Conservation (phyloP, 2,888 invertebrate genomes). For the Drosophila nr. medialis region DNA sequence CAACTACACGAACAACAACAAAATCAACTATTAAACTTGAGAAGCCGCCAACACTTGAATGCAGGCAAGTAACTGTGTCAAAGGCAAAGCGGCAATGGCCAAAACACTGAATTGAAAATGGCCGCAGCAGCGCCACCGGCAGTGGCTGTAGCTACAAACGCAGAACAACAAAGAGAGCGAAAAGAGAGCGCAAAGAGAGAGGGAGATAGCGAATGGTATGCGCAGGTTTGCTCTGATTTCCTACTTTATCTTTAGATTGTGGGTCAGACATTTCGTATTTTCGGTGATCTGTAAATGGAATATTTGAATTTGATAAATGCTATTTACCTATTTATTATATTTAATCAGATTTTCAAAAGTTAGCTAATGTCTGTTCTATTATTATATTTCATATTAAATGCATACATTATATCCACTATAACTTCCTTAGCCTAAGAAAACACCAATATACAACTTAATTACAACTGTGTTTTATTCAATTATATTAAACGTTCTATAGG, state of each 20-base stretch:
- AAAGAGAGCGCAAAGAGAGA: background rate
- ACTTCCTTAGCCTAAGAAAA: background rate
- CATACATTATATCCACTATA: background rate
- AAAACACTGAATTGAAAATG: constrained; percentile 67
- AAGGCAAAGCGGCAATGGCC: constrained; percentile 64
- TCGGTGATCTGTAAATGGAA: constrained; percentile 9
- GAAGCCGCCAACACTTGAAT: constrained; percentile 42
- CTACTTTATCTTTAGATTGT: background rate
- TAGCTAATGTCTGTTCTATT: background rate
- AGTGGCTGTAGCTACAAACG: background rate
- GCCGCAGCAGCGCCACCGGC: constrained; percentile 19
- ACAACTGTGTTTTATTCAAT: background rate
- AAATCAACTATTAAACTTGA: constrained; percentile 32
- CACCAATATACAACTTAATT: background rate
- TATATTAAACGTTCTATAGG: background rate
- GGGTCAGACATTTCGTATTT: background rate
- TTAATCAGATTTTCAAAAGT: background rate
- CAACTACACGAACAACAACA: constrained; percentile 15
- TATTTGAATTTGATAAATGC: background rate
- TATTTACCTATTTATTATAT: background rate
- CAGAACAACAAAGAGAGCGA: constrained; percentile 28
- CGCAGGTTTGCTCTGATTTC: constrained; percentile 26
- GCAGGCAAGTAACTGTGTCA: constrained; percentile 66
- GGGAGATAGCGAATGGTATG: background rate
- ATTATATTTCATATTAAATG: background rate